These are phyloP conservation scores for Sitta carolinensis DNA, from an alignment of 2,797 vertebrate genomes.

Conservation along the genomic window DNA sequence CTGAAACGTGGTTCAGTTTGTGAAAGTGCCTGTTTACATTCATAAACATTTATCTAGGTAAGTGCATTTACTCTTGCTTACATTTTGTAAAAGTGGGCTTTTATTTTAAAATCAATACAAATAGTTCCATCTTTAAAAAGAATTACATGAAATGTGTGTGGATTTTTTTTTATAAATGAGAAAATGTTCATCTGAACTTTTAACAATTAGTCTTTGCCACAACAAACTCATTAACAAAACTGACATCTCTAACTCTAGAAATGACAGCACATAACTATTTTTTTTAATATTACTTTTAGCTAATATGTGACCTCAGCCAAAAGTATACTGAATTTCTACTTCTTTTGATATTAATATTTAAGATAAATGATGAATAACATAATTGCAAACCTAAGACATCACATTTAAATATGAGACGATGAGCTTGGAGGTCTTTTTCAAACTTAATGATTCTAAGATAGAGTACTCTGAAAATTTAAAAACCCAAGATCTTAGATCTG, in stretches of 20 bases:
- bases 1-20: background rate
- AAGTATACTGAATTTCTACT: background rate
- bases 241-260: background rate
- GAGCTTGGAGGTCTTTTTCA: background rate
- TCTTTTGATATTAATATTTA: background rate
- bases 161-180: background rate
- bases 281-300: background rate
- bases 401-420: background rate
- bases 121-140: background rate
- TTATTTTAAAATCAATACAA: background rate
- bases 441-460: background rate
- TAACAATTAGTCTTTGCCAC: background rate
- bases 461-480: background rate
- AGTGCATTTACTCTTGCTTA: background rate
- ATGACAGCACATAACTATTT: background rate
- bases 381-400: background rate
- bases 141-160: background rate
- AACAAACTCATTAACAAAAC: fast-evolving
- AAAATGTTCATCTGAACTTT: background rate
- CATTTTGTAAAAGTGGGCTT: background rate
- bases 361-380: background rate
- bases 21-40: background rate
- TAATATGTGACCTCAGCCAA: background rate
- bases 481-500: too few relatives aligned
- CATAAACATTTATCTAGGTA: background rate